Percentiles rank a stretch among this genome's conserved stretches.
These are phyloP conservation scores for Serrognathus titanus DNA, from an alignment of 2,888 invertebrate species.

Conservation along the genomic window DNA sequence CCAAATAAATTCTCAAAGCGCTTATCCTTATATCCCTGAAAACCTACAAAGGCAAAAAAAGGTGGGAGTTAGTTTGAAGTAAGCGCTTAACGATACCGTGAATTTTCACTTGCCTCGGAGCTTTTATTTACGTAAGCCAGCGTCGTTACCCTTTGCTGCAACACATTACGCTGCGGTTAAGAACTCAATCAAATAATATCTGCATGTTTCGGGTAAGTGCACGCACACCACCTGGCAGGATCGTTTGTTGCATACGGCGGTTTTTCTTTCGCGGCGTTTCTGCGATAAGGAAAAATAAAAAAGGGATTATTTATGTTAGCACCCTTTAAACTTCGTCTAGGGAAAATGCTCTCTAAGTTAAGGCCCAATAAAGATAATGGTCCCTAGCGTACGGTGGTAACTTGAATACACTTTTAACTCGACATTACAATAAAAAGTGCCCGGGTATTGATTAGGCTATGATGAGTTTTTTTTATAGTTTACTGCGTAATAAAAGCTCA, in stretches of 20 bases:
- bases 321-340: slow-evolving; percentile 18
- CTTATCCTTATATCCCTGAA: slow-evolving; percentile 37
- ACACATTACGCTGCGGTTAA: too few species aligned
- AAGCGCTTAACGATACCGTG: slow-evolving; percentile 8
- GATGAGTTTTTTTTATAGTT: slow-evolving; percentile 43
- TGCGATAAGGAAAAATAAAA: slow-evolving; percentile 36
- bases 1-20: slow-evolving; percentile 40
- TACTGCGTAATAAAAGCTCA: slow-evolving; percentile 41
- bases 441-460: slow-evolving; percentile 10
- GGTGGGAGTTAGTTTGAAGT: slow-evolving; percentile 14
- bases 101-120: slow-evolving; percentile 16
- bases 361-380: slow-evolving; percentile 28
- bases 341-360: slow-evolving; percentile 28
- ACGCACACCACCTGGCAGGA: slow-evolving; percentile 31
- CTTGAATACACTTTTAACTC: slow-evolving; percentile 40
- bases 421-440: slow-evolving; percentile 41
- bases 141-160: too few species aligned
- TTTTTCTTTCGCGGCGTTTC: slow-evolving; percentile 27
- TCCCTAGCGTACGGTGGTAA: slow-evolving; percentile 23
- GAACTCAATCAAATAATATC: too few species aligned
- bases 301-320: slow-evolving; percentile 37
- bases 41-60: slow-evolving; percentile 34
- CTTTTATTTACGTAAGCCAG: not conserved
- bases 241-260: slow-evolving; percentile 37
- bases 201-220: too few species aligned